Evolutionary conservation across 2,888 invertebrate species (phyloP).

Genomic region (Iphiclides podalirius): DNA sequence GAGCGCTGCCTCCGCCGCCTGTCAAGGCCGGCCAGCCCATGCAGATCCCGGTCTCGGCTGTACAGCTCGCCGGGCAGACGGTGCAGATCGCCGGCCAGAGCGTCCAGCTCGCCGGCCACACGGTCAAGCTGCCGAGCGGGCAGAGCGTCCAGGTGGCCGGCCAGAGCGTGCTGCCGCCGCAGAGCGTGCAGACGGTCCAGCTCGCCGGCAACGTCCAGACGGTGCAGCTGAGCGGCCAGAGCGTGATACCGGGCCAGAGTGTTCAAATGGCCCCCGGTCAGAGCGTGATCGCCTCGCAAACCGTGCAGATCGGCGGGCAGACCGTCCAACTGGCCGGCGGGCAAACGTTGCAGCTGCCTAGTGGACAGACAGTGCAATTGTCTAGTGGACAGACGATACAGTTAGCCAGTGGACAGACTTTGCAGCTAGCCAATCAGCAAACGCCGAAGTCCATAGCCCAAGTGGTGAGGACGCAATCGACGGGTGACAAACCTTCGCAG

Average conservation of each 20-base stretch:
- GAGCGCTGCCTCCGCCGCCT: slow-evolving; percentile 39
- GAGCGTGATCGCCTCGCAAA: slow-evolving; percentile 30
- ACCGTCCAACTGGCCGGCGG: slow-evolving; percentile 45
- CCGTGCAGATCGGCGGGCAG: slow-evolving; percentile 44
- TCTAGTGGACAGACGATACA: slow-evolving; percentile 60
- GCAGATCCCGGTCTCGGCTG: slow-evolving; percentile 61
- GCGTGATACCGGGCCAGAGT: slow-evolving; percentile 50
- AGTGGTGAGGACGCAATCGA: slow-evolving; percentile 56
- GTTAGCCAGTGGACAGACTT: slow-evolving; percentile 57
- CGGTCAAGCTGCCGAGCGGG: slow-evolving; percentile 68
- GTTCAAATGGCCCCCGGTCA: slow-evolving; percentile 31
- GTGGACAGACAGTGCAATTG: slow-evolving; percentile 70
- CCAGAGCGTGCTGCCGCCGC: slow-evolving; percentile 49
- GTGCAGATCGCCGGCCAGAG: slow-evolving; percentile 63
- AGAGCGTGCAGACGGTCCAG: slow-evolving; percentile 61
- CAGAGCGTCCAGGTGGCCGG: slow-evolving; percentile 56
- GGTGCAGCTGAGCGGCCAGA: slow-evolving; percentile 41
- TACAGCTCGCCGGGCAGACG: slow-evolving; percentile 58
- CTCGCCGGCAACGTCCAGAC: slow-evolving; percentile 52
- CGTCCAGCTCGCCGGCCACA: slow-evolving; percentile 66
- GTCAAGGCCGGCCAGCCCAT: slow-evolving; percentile 40
- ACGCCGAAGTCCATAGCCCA: slow-evolving; percentile 54
- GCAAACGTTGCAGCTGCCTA: slow-evolving; percentile 68
- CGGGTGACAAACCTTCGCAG: slow-evolving; percentile 62
- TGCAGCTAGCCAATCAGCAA: slow-evolving; percentile 59